Evolutionary conservation across 2,888 invertebrate species (phyloP).

Genomic region (Mesochorus sp.): DNA sequence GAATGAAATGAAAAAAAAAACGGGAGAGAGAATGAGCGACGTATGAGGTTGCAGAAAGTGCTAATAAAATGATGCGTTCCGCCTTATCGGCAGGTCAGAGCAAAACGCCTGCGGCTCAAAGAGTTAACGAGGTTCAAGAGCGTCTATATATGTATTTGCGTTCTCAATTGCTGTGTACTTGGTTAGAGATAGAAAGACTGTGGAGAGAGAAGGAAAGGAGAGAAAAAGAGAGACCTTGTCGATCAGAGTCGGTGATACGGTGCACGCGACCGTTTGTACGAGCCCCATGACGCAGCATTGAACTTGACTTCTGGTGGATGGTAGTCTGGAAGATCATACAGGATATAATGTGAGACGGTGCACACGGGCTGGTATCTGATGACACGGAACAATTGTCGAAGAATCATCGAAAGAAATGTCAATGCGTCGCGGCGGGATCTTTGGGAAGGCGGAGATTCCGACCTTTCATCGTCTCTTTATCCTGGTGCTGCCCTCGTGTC

Average conservation of each 20-base stretch:
- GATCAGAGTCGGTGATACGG: slow-evolving; percentile 88
- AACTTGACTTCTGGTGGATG: slow-evolving; percentile 81
- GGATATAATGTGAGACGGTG: no score
- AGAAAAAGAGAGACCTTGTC: slow-evolving; percentile 86
- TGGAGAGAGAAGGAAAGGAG: no score
- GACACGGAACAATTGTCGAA: slow-evolving; percentile 93
- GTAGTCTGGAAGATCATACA: slow-evolving; percentile 87
- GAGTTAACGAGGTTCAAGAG: slow-evolving; percentile 47
- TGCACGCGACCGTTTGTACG: slow-evolving; percentile 90
- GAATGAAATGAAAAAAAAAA: no score
- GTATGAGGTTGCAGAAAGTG: slow-evolving; percentile 21
- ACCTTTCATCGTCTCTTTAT: slow-evolving; percentile 22
- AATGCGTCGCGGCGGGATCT: slow-evolving; percentile 87
- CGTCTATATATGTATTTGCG: not conserved
- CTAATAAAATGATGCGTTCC: not conserved
- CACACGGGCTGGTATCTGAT: slow-evolving; percentile 87
- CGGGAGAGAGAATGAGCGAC: slow-evolving; percentile 11
- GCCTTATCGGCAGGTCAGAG: slow-evolving; percentile 32
- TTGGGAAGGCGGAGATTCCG: slow-evolving; percentile 83
- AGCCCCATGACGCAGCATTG: slow-evolving; percentile 82
- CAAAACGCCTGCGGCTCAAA: slow-evolving; percentile 17
- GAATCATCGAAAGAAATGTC: slow-evolving; percentile 86
- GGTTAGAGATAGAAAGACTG: no score
- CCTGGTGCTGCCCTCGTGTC: slow-evolving; percentile 39
- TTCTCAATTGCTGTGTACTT: no score